Evolutionary conservation across 1,140 invertebrate species (phyloP).

Genomic region (Steinernema feltiae): DNA sequence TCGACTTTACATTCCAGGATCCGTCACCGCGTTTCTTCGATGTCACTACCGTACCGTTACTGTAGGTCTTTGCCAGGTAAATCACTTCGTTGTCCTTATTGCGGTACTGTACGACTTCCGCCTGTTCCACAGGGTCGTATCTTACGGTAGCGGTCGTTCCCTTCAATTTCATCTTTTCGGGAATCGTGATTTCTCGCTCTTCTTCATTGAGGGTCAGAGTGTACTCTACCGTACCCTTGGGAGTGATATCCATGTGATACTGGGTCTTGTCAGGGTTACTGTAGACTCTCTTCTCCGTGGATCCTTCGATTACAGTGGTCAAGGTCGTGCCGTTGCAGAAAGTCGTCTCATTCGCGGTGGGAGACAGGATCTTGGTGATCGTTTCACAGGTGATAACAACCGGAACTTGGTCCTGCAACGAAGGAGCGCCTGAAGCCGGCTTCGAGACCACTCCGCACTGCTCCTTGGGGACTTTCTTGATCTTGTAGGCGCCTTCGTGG

Average conservation of each 20-base stretch:
- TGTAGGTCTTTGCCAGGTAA: background rate
- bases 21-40: background rate
- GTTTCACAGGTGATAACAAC: background rate
- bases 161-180: background rate
- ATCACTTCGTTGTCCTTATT: background rate
- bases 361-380: background rate
- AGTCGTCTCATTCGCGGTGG: background rate
- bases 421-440: background rate
- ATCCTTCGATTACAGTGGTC: background rate
- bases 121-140: background rate
- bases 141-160: background rate
- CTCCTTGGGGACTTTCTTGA: slow-evolving; percentile 1
- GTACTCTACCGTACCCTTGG: background rate
- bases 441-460: background rate
- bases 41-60: background rate
- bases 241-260: background rate
- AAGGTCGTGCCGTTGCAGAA: background rate
- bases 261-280: background rate
- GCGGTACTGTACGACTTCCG: background rate
- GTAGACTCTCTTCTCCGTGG: background rate
- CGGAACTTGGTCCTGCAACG: background rate
- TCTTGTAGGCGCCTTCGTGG: background rate
- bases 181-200: too few species aligned
- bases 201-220: too few species aligned
- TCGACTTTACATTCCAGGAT: background rate